Evolutionary conservation across 1,140 invertebrate species (phyloP).

Genomic region (Araneus ventricosus): DNA sequence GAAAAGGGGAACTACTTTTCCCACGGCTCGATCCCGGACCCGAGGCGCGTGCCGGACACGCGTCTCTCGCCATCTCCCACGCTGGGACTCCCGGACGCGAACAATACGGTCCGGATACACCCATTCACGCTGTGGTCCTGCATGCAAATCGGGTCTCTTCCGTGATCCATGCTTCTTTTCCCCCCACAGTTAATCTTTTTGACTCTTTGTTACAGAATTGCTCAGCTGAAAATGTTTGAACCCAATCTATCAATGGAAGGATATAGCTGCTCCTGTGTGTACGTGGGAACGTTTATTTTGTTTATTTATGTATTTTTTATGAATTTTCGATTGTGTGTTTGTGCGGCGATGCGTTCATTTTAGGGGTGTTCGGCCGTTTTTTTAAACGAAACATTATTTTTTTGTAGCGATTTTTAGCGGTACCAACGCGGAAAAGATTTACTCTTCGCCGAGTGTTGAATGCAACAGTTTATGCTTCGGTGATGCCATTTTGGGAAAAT

Average conservation of each 20-base stretch:
- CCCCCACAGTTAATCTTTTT: constrained; percentile 20
- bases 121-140: neutral
- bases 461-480: neutral
- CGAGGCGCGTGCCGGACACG: constrained; percentile 35
- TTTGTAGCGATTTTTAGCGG: neutral
- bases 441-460: neutral
- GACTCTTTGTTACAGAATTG: constrained; percentile 55
- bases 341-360: constrained; percentile 18
- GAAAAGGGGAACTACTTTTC: constrained; percentile 15
- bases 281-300: neutral
- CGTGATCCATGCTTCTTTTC: neutral
- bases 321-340: constrained; percentile 7
- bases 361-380: constrained; percentile 1
- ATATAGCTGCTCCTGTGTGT: neutral
- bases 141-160: constrained; percentile 40
- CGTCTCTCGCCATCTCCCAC: constrained; percentile 19
- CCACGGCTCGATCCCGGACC: constrained; percentile 42
- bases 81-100: constrained; percentile 25
- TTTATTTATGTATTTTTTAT: neutral
- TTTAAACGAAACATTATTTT: neutral
- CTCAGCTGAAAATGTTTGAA: constrained; percentile 58
- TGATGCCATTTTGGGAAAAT: neutral
- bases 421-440: neutral
- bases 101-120: constrained; percentile 50
- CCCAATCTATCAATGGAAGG: constrained; percentile 48